Conservation (phyloP, 2,888 invertebrate species). For the Pedicia rivosa region DNA sequence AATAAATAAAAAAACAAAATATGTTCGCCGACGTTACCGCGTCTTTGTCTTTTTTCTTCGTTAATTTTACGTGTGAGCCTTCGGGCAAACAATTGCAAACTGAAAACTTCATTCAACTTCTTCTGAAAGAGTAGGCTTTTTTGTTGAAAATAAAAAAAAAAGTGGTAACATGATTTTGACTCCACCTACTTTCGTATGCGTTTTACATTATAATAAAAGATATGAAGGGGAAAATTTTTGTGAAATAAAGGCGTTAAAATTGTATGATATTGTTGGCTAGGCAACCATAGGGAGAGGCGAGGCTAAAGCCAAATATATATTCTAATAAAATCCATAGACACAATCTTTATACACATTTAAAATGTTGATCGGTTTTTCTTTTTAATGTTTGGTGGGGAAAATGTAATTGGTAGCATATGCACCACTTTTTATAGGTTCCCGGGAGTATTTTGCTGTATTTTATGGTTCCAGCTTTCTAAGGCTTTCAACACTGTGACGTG, state of each 20-base stretch:
- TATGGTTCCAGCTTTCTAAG: slow-evolving; percentile 6
- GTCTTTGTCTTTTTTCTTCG: slow-evolving; percentile 7
- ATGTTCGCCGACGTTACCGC: not conserved
- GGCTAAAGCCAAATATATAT: no score
- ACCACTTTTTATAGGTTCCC: slow-evolving; percentile 11
- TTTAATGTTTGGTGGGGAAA: slow-evolving; percentile 5
- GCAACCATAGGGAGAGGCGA: not conserved
- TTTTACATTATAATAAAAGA: no score
- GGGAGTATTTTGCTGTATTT: slow-evolving; percentile 8
- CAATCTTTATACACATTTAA: not conserved
- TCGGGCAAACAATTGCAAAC: slow-evolving; percentile 31
- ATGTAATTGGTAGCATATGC: slow-evolving; percentile 12
- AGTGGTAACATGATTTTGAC: no score
- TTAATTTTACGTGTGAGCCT: slow-evolving; percentile 22
- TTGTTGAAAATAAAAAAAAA: slow-evolving; percentile 1
- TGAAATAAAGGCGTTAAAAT: no score
- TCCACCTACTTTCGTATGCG: no score
- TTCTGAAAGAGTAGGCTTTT: slow-evolving; percentile 5
- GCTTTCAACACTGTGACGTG: slow-evolving; percentile 9
- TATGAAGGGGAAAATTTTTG: no score
- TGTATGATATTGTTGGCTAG: not conserved
- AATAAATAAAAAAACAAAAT: no score
- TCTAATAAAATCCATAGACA: no score
- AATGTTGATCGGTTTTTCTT: not conserved
- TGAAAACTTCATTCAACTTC: slow-evolving; percentile 17